phyloP scores from a whole-genome alignment of 2,113 vertebrate species.

The Brachypteracias leptosomus region DNA sequence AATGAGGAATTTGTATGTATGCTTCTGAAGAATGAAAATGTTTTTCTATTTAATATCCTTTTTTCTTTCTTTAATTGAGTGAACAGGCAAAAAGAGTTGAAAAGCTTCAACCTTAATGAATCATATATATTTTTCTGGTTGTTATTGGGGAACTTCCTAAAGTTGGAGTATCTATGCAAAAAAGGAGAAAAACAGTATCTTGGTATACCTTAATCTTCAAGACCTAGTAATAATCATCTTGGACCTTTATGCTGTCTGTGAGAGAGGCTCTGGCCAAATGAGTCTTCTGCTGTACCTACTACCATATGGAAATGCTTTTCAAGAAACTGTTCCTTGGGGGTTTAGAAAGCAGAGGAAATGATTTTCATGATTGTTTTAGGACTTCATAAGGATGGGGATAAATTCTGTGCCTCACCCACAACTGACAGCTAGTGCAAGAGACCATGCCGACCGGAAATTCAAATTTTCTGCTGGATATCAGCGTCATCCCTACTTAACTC shows the following conservation, averaged over 20 bases:
- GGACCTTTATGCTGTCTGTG: constrained; percentile 25
- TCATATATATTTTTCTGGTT: neutral
- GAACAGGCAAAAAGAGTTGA: neutral
- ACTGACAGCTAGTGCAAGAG: constrained; percentile 58
- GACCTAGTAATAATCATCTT: neutral
- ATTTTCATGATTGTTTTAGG: constrained; percentile 67
- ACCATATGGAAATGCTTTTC: constrained; percentile 77
- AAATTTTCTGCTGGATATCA: constrained; percentile 65
- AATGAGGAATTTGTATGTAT: neutral
- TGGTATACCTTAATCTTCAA: constrained; percentile 32
- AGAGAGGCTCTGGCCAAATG: constrained; percentile 39
- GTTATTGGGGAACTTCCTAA: constrained; percentile 1
- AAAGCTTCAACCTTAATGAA: neutral
- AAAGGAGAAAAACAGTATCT: neutral
- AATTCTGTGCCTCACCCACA: constrained; percentile 45
- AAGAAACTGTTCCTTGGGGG: constrained; percentile 63
- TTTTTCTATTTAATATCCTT: neutral
- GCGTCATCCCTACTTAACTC: constrained; percentile 54
- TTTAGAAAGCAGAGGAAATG: constrained; percentile 67
- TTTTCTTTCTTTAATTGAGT: neutral
- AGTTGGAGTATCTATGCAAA: neutral
- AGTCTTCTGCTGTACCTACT: constrained; percentile 56
- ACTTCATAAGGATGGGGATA: constrained; percentile 61
- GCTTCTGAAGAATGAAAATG: neutral
- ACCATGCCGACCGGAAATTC: constrained; percentile 48